phyloP scores from a whole-genome alignment of 2,797 vertebrate species.

The Urocyon cinereoargenteus region DNA sequence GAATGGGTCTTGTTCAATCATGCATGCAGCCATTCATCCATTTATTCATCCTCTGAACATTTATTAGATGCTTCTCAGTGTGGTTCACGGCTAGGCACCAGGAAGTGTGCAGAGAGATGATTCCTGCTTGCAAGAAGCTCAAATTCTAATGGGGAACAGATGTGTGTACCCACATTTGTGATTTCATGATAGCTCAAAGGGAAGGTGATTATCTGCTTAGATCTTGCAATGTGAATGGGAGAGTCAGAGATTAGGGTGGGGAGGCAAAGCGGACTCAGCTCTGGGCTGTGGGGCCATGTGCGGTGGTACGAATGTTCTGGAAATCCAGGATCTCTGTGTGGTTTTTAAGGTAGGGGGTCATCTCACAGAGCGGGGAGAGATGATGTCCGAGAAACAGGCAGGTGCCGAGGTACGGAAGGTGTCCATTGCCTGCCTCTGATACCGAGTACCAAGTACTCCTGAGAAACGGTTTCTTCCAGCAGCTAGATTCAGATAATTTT shows the following conservation, averaged over 20 bases:
- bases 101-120: background rate
- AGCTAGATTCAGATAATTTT: constrained; percentile 47
- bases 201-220: background rate
- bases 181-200: background rate
- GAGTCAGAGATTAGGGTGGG: too few relatives aligned
- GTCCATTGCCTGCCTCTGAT: background rate
- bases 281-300: background rate
- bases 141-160: background rate
- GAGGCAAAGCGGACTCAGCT: background rate
- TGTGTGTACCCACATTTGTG: background rate
- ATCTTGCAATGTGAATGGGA: background rate
- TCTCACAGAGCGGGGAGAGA: background rate
- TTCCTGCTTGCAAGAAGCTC: background rate
- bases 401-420: background rate
- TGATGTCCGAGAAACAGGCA: background rate
- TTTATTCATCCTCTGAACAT: background rate
- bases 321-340: background rate
- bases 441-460: background rate
- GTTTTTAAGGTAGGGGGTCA: background rate
- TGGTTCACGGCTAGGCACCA: background rate
- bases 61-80: background rate
- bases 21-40: background rate
- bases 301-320: fast-evolving
- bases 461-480: constrained; percentile 5
- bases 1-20: background rate